Base-by-base conservation (phyloP, 2,888 invertebrate genomes). In the Cynaeus angustus region DNA sequence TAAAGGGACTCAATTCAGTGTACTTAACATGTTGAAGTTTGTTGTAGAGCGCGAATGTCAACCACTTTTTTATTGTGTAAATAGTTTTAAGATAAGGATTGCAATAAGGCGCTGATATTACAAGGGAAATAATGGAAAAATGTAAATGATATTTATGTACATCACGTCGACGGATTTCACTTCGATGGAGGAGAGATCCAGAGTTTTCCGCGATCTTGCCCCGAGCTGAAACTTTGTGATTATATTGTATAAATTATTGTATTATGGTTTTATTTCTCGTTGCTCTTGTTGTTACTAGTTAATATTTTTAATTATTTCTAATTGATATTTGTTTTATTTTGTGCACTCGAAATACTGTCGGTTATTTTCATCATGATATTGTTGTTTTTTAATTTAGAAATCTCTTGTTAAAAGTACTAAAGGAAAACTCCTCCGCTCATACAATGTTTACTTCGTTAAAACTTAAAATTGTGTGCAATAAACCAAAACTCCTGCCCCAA, bases 381-480 rank as follows among this genome's bases (percentile, higher is more conserved):
- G 65, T 65, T 71, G 46, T 66, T 62, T 33, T 71, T 59, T 55
- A 28, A 59, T 56, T 66, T 43, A 41, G 61, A 69, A 66, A 46
- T 69, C 48, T 66, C 64, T 58, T 70, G 70, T 66, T 67, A 50
- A 66, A 55, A 70, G 55, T 71, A 53, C 56, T 46, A 48, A 67
- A 68, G 56, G 68, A 68, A 64, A 68, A 55, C 66, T 66, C 56
- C 50, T 66, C 46, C 43, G 58, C 69, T 71, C 65, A 70, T 78
- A 80, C 79, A 80, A 78, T 78, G 80, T 81, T 80, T 78, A 80
- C 81, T 81, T 81, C 79, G 78, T 81, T 82, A 81, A 81, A 81
- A 81, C 78, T 78, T 79, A 77, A 79, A 80, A 82, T 81, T 80
- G 80, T 80, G 79, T 76, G 82, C 82, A 82, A 83, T 82, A 83